Base-by-base conservation (phyloP, 2,113 vertebrate genomes). In the Psammodynastes pulverulentus region DNA sequence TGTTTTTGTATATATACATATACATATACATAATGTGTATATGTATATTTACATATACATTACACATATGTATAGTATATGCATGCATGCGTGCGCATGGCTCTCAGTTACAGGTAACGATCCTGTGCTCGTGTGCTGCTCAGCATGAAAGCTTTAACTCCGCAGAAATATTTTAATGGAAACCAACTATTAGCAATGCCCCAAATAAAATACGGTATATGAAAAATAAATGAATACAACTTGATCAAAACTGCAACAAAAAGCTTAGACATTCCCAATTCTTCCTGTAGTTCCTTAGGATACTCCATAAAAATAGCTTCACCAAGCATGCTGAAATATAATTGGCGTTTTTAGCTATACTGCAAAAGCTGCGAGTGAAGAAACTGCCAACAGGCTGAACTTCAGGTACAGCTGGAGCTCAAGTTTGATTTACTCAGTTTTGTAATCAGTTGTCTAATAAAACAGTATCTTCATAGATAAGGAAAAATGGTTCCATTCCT, bases 31-130 rank as follows among this genome's bases (percentile, higher is more conserved):
- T n/a, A n/a, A n/a, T n/a, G n/a, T n/a, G n/a, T n/a, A n/a, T n/a
- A n/a, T n/a, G n/a, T n/a, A n/a, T n/a, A n/a, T n/a, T n/a, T n/a
- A 51, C 12, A 51, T 51, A 3, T 51, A 51, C 53, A 54, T 54
- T 24, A 24, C 7, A 56, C 23, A 54, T 54, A 23, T 54, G 54
- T 56, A 23, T 54, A 51, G 24, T 26, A 2, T 51, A 2, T 51
- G 51, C 5, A 5, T 4, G 56, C 24, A 9, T 26, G 3, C 0
- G 53, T 1, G 0, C 19, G 1, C 9, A 26, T 29, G 56, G 10
- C 13, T n/a, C 17, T 79, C 19, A 21, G 4, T 62, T 86, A 3
- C 6, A 86, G 39, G 19, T 39, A 86, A 21, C 4, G 15, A 29
- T 62, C 4, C 29, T 49, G 10, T 49, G 29, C 21, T 34, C 2